Evolutionary conservation across 1,140 invertebrate species (phyloP), one percentile per base, ranked within the genome.

Genomic region (Matsumurasca onukii): DNA sequence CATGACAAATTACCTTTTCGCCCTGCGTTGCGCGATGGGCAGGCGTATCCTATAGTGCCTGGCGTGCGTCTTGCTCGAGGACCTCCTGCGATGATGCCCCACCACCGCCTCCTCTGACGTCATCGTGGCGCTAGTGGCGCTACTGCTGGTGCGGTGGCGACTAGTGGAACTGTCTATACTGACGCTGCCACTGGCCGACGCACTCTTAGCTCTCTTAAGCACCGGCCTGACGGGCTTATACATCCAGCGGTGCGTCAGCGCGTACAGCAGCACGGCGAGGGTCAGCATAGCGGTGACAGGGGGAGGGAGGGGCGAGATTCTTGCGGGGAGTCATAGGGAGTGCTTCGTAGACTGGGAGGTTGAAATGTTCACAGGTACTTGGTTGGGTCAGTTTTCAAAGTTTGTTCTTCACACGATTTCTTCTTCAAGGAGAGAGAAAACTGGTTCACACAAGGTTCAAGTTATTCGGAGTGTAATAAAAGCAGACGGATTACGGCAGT

Each of bases 11-110:
- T 71, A 75, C 73, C 73, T 75, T 29, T 75, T 75, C 5, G 73
- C 73, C 49, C 73, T 63, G 27, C 73, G 68, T 13, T 71, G 72
- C 29, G 73, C 73, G n/a, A 71, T 70, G n/a, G 73, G 73, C 22
- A 75, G 57, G n/a, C 72, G 49, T 31, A 75, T 75, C 61, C 73
- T 55, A 68, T 75, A 75, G 13, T 70, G 71, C 0, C 73, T n/a
- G 0, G 73, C 68, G 45, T 75, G 73, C n/a, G 73, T 75, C 31
- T 75, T 75, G 65, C 72, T 73, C 49, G 69, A 70, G 0, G 73
- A 75, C 55, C 73, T 55, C 27, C 73, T 52, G 27, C 72, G 63
- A 25, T 59, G 61, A 31, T 31, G 20, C 5, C 29, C 27, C 20
- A 59, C 29, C 55, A 57, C 29, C 62, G 45, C 62, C 27, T 65